Evolutionary conservation across 2,797 vertebrate species (phyloP), one percentile per base, ranked within the genome.

Genomic region (Amblyraja radiata): DNA sequence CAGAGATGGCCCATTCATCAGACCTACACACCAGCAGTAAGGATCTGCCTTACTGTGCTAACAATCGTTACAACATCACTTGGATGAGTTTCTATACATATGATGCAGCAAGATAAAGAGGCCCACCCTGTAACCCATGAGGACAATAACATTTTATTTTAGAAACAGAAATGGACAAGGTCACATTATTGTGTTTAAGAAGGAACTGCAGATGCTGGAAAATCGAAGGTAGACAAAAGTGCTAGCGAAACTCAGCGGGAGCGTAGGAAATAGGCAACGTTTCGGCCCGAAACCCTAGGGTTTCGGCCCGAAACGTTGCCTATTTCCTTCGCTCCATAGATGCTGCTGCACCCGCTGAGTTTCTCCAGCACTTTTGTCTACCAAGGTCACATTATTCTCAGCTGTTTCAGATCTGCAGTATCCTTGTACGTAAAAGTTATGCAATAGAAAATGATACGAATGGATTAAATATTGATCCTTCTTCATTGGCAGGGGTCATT

Each of bases 391-490:
- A 25, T 32, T 65, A 88, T 18, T 36, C 65, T 88, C 23, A 65
- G n/a, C 4, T 54, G 58, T 65, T 88, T 65, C 2, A n/a, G 28
- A 65, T 32, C 61, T 65, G n/a, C n/a, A 9, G 28, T 14, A 86
- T 14, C 6, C 28, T 86, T 84, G 58, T 63, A 58, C 63, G 25
- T 28, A 63, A 6, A 71, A n/a, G 36, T 73, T 90, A 73, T 25
- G 13, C 23, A 68, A 73, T 23, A 25, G 63, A 71, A 46, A 46
- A 74, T 71, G 71, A 32, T n/a, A 63, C 36, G 74, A 74, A 28
- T 91, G 36, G 88, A 74, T 28, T 74, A 8, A 74, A 28, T 91
- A 91, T 91, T 91, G 88, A 91, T 91, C 21, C 61, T 68, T 21
- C 14, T 68, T 88, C 61, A 36, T 6, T 91, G 73, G 23, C 21